These are phyloP conservation scores for Scelioninae gen. 1 DNA, from an alignment of 2,888 invertebrate species.

Conservation along the genomic window DNA sequence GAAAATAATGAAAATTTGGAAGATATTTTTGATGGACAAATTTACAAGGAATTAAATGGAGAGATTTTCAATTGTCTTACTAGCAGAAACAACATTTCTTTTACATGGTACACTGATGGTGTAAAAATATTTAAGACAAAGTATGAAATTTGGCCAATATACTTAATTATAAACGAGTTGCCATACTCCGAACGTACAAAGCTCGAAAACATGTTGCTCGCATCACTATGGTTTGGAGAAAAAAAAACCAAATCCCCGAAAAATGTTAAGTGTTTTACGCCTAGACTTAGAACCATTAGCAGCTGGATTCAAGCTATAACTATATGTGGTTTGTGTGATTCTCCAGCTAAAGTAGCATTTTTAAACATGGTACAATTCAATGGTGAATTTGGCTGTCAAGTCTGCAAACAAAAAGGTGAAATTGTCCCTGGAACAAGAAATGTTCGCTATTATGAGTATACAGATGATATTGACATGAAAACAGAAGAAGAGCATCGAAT, in stretches of 20 bases:
- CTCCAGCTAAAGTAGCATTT: conserved; percentile 17
- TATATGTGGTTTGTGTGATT: conserved; percentile 20
- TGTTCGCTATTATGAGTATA: too few species aligned
- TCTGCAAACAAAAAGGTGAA: too few species aligned
- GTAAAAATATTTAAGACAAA: conserved; percentile 4
- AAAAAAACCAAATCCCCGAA: conserved; percentile 59
- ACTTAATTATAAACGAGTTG: conserved; percentile 26
- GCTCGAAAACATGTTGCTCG: conserved; percentile 65
- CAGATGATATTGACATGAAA: too few species aligned
- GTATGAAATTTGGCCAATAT: conserved; percentile 24
- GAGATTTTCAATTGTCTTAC: not conserved
- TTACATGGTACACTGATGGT: conserved; percentile 70
- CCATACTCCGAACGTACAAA: conserved; percentile 10
- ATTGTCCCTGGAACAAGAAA: too few species aligned
- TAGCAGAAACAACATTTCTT: conserved; percentile 24
- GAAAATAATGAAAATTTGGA: not conserved
- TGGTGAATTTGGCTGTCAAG: conserved; percentile 24
- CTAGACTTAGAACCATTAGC: not conserved
- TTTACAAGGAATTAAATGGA: conserved; percentile 10
- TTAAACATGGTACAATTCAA: too few species aligned
- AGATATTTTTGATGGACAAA: conserved; percentile 16
- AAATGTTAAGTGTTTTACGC: conserved; percentile 36
- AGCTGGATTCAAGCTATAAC: conserved; percentile 10
- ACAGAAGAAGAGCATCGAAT: too few species aligned
- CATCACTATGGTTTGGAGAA: conserved; percentile 63